Percentiles rank a stretch among this genome's conserved stretches.
These are phyloP conservation scores for Lepidochrysops patricia DNA, from an alignment of 2,888 invertebrate species.

Conservation along the genomic window DNA sequence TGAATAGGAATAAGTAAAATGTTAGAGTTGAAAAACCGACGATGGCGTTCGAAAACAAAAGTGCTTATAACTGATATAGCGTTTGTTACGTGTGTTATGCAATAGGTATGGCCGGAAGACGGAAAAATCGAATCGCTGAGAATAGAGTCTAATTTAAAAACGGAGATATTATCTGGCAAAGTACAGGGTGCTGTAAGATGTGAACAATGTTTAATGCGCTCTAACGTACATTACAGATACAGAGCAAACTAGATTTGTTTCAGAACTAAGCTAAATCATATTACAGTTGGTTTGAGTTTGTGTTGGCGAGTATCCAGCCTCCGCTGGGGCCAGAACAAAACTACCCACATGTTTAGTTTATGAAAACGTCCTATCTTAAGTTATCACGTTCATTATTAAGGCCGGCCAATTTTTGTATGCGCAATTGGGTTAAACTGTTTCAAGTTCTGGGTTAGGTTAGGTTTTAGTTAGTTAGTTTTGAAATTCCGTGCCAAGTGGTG, in stretches of 20 bases:
- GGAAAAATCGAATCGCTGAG: too few species aligned
- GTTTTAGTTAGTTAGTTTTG: background rate
- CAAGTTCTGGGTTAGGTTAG: background rate
- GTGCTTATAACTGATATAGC: too few species aligned
- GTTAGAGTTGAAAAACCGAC: too few species aligned
- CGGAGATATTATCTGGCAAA: too few species aligned
- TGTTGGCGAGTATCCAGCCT: conserved; percentile 39
- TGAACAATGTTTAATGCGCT: conserved; percentile 6
- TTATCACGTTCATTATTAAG: background rate
- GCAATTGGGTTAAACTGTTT: background rate
- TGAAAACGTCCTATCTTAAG: background rate
- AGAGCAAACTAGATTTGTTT: conserved; percentile 44
- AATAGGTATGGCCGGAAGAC: too few species aligned
- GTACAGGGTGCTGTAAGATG: background rate
- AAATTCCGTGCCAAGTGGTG: background rate
- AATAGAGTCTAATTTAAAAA: too few species aligned
- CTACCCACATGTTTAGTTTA: conserved; percentile 13
- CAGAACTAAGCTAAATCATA: conserved; percentile 56
- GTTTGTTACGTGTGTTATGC: too few species aligned
- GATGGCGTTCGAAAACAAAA: too few species aligned
- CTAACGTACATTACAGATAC: conserved; percentile 14
- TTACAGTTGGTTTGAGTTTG: conserved; percentile 53
- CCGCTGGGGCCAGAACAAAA: conserved; percentile 13
- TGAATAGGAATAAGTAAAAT: too few species aligned
- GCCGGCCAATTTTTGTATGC: background rate